Conservation (phyloP, 2,113 vertebrate species). For the Anolis sagrei region DNA sequence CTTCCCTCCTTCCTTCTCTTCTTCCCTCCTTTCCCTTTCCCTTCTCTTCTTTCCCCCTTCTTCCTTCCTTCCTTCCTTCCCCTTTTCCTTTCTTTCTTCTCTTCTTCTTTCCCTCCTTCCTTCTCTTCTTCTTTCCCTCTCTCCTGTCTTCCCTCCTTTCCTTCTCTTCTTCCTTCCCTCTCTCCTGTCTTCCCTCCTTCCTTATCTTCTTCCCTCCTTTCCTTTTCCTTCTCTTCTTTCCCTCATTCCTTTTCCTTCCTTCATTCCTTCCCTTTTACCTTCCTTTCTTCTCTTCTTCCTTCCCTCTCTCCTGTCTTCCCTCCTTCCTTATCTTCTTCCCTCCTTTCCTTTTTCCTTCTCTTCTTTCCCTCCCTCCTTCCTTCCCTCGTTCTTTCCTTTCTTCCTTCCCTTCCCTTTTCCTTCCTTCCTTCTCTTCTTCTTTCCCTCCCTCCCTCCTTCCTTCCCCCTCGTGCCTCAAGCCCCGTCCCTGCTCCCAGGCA, state of each 20-base stretch:
- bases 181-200: not conserved
- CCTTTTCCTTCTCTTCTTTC: slow-evolving; percentile 45
- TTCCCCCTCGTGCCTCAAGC: too few species aligned
- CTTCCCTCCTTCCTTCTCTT: not conserved
- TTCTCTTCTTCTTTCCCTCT: slow-evolving; percentile 53
- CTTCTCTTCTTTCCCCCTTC: slow-evolving; percentile 45
- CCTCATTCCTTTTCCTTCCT: too few species aligned
- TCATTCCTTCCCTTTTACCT: not conserved
- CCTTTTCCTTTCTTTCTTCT: not conserved
- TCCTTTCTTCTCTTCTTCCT: slow-evolving; percentile 53
- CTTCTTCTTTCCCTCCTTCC: not conserved
- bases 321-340: too few species aligned
- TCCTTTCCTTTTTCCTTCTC: slow-evolving; percentile 19
- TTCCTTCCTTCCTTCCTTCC: too few species aligned
- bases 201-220: not conserved
- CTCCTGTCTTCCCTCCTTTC: too few species aligned
- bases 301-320: too few species aligned
- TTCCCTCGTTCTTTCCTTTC: not conserved
- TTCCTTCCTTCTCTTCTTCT: slow-evolving; percentile 53
- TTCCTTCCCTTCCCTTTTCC: not conserved
- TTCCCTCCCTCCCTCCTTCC: too few species aligned
- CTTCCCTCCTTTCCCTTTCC: not conserved
- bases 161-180: too few species aligned
- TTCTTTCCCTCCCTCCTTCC: slow-evolving; percentile 3
- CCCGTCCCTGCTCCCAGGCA: too few species aligned